Evolutionary conservation across 2,888 invertebrate genomes (phyloP).

Genomic region (Cheiracanthium punctorium): DNA sequence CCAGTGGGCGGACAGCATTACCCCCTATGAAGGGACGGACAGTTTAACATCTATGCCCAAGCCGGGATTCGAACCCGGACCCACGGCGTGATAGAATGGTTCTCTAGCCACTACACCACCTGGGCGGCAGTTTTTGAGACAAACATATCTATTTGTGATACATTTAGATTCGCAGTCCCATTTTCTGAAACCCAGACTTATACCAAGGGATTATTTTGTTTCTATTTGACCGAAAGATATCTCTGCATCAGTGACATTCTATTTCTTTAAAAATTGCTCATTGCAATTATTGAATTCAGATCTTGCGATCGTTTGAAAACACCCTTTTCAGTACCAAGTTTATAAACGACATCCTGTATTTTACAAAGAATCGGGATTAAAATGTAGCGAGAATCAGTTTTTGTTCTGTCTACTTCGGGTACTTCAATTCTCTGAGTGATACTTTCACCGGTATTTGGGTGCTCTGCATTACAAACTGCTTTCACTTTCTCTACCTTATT

Average conservation of each 20-base stretch:
- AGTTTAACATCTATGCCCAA: too few relatives aligned
- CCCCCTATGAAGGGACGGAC: too few relatives aligned
- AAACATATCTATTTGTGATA: too few relatives aligned
- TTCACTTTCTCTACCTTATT: conserved; percentile 30
- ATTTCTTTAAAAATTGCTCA: conserved; percentile 20
- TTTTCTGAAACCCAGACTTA: background rate
- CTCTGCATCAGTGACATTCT: too few relatives aligned
- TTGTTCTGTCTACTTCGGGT: conserved; percentile 17
- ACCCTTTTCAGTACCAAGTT: conserved; percentile 27
- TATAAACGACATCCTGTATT: conserved; percentile 32
- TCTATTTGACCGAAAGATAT: too few relatives aligned
- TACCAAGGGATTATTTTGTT: too few relatives aligned
- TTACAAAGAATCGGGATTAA: conserved; percentile 31
- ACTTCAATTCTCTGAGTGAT: conserved; percentile 34
- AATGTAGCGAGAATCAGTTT: conserved; percentile 29
- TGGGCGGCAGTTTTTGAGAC: too few relatives aligned
- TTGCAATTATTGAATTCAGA: conserved; percentile 35
- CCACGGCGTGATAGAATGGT: too few relatives aligned
- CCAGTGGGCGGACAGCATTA: too few relatives aligned
- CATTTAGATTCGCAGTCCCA: too few relatives aligned
- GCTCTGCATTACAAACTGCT: conserved; percentile 32
- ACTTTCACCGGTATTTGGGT: conserved; percentile 16
- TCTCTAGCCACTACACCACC: too few relatives aligned
- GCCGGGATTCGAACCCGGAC: too few relatives aligned
- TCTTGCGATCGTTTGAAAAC: conserved; percentile 37